Evolutionary conservation across 2,797 vertebrate genomes (phyloP).

Genomic region (Petrocephalus sullivani): DNA sequence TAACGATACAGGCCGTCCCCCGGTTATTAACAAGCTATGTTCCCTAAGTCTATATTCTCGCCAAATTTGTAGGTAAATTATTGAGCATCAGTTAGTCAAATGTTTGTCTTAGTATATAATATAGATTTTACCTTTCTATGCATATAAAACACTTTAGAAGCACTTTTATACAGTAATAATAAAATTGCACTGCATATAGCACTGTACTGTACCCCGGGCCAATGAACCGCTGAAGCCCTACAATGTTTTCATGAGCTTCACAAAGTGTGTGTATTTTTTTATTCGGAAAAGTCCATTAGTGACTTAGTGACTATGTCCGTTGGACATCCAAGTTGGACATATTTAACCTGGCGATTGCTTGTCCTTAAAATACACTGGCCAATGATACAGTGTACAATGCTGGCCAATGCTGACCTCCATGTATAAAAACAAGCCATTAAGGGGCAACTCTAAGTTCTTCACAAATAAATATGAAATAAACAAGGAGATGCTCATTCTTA

Average conservation of each 20-base stretch:
- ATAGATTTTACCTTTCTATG: neutral
- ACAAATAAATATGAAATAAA: neutral
- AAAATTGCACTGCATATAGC: neutral
- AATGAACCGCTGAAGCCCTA: neutral
- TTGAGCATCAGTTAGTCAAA: neutral
- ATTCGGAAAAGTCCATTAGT: too few species aligned
- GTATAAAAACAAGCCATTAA: neutral
- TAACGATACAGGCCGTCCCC: neutral
- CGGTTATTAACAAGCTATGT: neutral
- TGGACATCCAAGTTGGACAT: neutral
- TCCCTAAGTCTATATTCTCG: neutral
- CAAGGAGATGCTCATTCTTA: neutral
- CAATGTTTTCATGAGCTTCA: neutral
- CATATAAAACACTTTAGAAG: neutral
- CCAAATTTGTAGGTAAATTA: neutral
- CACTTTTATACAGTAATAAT: neutral
- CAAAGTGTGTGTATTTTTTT: too few species aligned
- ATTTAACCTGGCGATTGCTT: neutral
- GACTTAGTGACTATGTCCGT: too few species aligned
- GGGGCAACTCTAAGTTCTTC: neutral
- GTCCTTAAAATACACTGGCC: neutral
- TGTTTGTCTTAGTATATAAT: neutral
- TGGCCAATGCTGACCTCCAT: neutral
- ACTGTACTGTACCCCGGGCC: neutral
- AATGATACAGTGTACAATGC: neutral